These are phyloP conservation scores for Drosophila basisetae DNA, from an alignment of 2,888 invertebrate genomes.

Conservation along the genomic window DNA sequence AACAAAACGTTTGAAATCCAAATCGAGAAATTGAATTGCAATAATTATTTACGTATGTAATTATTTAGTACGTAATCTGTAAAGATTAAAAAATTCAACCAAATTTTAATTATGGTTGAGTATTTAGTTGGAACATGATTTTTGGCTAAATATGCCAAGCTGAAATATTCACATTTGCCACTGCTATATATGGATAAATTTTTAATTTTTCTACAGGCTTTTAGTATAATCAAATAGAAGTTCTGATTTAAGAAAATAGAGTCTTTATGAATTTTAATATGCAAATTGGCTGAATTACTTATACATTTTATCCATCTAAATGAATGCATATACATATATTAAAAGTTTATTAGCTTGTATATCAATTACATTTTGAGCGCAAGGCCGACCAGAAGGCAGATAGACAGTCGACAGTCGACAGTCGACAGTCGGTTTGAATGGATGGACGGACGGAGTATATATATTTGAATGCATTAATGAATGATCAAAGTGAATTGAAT, in stretches of 20 bases:
- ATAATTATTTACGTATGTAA: background rate
- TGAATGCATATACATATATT: slow-evolving; percentile 8
- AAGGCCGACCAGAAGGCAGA: slow-evolving; percentile 60
- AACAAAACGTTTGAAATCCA: background rate
- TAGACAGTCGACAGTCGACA: slow-evolving; percentile 20
- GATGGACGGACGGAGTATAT: slow-evolving; percentile 13
- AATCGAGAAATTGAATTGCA: background rate
- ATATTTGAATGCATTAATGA: slow-evolving; percentile 57
- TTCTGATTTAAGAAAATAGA: too few species aligned
- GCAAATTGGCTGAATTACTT: slow-evolving; percentile 14
- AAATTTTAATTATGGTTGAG: background rate
- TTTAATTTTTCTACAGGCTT: background rate
- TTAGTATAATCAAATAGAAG: background rate
- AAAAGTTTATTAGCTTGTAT: slow-evolving; percentile 24
- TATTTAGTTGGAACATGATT: background rate
- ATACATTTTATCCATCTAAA: background rate
- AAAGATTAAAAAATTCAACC: too few species aligned
- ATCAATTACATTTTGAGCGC: slow-evolving; percentile 77
- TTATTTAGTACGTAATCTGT: background rate
- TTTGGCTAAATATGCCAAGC: background rate
- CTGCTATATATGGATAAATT: background rate
- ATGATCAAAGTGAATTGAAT: slow-evolving; percentile 49
- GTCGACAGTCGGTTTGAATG: slow-evolving; percentile 13
- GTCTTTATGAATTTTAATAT: background rate
- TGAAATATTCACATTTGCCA: background rate